Evolutionary conservation across 2,113 vertebrate species (phyloP).

Genomic region (Xiphophorus maculatus): DNA sequence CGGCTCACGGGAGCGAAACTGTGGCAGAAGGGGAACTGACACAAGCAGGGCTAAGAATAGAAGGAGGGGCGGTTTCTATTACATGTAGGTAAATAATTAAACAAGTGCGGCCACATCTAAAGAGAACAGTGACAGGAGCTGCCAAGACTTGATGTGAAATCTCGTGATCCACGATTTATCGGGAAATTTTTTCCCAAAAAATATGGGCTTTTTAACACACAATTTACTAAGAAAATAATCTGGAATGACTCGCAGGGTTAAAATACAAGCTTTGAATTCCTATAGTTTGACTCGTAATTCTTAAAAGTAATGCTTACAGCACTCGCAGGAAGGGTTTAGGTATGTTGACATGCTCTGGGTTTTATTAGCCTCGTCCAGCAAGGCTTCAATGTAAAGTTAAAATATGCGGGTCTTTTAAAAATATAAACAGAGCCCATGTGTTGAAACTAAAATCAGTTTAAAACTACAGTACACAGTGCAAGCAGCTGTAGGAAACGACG

Average conservation of each 20-base stretch:
- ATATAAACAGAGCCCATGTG: neutral
- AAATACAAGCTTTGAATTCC: constrained; percentile 10
- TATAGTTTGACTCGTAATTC: neutral
- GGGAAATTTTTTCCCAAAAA: constrained; percentile 5
- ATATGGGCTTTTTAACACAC: neutral
- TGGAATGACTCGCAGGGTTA: neutral
- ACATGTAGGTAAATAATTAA: constrained; percentile 36
- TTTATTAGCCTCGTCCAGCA: constrained; percentile 62
- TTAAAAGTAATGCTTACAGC: constrained; percentile 36
- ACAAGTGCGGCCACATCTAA: constrained; percentile 12
- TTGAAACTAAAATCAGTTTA: constrained; percentile 5
- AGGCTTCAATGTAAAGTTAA: constrained; percentile 28
- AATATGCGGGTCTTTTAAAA: neutral
- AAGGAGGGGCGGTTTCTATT: constrained; percentile 32
- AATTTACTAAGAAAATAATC: neutral
- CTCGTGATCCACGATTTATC: neutral
- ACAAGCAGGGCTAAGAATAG: neutral
- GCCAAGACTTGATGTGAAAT: neutral
- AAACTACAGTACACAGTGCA: constrained; percentile 12
- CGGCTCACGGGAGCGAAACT: constrained; percentile 35
- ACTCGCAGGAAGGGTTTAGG: constrained; percentile 11
- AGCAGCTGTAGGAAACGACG: neutral
- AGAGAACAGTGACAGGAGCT: neutral
- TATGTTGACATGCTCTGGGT: constrained; percentile 23
- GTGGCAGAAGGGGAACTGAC: constrained; percentile 26